Evolutionary conservation across 2,797 vertebrate species (phyloP).

Genomic region (Huso huso): DNA sequence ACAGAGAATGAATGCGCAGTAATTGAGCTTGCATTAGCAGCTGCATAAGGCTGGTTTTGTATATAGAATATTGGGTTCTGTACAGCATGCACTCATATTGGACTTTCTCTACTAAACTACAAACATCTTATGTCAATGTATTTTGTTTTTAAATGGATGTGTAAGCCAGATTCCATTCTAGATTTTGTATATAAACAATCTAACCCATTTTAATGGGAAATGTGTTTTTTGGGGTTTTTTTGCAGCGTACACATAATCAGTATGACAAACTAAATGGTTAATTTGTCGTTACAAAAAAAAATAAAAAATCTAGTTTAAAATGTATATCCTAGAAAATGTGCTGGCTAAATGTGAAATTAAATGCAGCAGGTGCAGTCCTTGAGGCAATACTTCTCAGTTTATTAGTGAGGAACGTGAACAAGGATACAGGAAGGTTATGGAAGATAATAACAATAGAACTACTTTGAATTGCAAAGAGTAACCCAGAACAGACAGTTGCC

Average conservation of each 20-base stretch:
- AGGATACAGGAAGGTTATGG: constrained; percentile 7
- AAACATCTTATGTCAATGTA: no score
- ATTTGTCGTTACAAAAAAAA: not conserved
- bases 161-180: no score
- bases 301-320: constrained; percentile 5
- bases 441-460: constrained; percentile 3
- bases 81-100: no score
- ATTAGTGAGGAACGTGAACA: not conserved
- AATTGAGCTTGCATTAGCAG: no score
- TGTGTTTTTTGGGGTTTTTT: not conserved
- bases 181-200: no score
- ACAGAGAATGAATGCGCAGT: no score
- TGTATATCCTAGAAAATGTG: not conserved
- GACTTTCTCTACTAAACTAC: no score
- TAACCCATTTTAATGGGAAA: no score
- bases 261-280: not conserved
- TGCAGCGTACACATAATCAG: not conserved
- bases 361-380: not conserved
- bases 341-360: not conserved
- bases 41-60: no score
- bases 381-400: not conserved
- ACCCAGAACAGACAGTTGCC: not conserved
- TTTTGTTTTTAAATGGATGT: no score
- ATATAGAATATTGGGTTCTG: no score
- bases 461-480: constrained; percentile 1